Percentiles rank a stretch among this genome's conserved stretches.
Evolutionary conservation across 1,140 invertebrate genomes (phyloP).

Genomic region (Choristoneura fumiferana): DNA sequence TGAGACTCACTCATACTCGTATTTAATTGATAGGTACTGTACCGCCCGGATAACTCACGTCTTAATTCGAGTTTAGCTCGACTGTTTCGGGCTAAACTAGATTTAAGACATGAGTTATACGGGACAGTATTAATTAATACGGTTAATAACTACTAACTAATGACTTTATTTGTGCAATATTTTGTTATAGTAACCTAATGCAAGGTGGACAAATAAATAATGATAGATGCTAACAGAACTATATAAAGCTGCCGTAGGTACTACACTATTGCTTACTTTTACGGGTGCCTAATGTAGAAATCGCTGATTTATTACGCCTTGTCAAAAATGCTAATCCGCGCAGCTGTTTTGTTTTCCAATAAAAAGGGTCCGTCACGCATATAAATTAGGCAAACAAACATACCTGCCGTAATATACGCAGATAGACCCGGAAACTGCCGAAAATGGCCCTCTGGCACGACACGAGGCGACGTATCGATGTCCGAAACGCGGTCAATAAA

Average conservation of each 20-base stretch:
- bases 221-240: not conserved
- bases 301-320: slow-evolving; percentile 1
- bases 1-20: too few species aligned
- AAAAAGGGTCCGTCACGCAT: slow-evolving; percentile 50
- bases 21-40: too few species aligned
- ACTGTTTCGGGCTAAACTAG: too few species aligned
- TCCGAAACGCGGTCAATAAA: slow-evolving; percentile 60
- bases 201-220: not conserved
- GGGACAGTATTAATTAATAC: too few species aligned
- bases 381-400: slow-evolving; percentile 48
- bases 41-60: too few species aligned
- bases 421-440: slow-evolving; percentile 63
- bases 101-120: too few species aligned
- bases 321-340: slow-evolving; percentile 23
- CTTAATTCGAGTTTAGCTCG: too few species aligned
- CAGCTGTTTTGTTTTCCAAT: slow-evolving; percentile 33
- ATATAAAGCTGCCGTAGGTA: not conserved
- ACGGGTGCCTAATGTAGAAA: not conserved
- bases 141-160: too few species aligned
- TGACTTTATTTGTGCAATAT: too few species aligned
- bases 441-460: slow-evolving; percentile 51
- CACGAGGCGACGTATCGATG: slow-evolving; percentile 42
- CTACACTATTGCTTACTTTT: not conserved
- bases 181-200: too few species aligned
- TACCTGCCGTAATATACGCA: slow-evolving; percentile 28